Conservation (phyloP, 1,140 invertebrate genomes). For the Ridgeia piscesae region DNA sequence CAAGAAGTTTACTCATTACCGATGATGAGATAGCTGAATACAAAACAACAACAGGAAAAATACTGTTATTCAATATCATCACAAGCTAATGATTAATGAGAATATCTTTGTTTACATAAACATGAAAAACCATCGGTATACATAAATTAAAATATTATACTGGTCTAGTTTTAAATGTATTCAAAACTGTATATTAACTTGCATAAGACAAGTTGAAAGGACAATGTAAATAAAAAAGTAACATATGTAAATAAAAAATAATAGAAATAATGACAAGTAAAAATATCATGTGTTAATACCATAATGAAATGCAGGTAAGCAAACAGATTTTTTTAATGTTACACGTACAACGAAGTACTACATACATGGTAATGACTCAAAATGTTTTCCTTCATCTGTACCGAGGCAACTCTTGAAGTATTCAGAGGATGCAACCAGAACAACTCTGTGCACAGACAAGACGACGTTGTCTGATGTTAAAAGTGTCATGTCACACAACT, state of each 20-base stretch:
- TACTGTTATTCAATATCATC: background rate
- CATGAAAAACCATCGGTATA: too few relatives aligned
- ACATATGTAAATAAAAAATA: background rate
- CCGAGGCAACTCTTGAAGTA: slow-evolving; percentile 20
- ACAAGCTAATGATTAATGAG: background rate
- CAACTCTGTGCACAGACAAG: slow-evolving; percentile 26
- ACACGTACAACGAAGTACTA: background rate
- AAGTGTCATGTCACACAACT: slow-evolving; percentile 26
- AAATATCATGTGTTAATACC: too few relatives aligned
- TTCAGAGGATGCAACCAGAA: slow-evolving; percentile 25
- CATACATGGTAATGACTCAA: background rate
- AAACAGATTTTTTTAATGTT: background rate
- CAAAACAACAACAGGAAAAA: background rate
- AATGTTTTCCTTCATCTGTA: slow-evolving; percentile 15
- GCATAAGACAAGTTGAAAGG: too few relatives aligned
- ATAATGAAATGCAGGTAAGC: too few relatives aligned
- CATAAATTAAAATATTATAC: too few relatives aligned
- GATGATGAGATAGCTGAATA: slow-evolving; percentile 8
- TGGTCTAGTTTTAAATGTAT: too few relatives aligned
- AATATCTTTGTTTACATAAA: background rate
- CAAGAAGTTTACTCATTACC: background rate
- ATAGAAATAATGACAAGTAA: too few relatives aligned
- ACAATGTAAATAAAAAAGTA: background rate
- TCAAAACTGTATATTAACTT: too few relatives aligned
- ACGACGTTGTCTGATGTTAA: slow-evolving; percentile 17